A percentile compares a stretch with the other conserved stretches of the same genome.
Conservation (phyloP, 1,140 invertebrate genomes). For the Drosophila cardini region DNA sequence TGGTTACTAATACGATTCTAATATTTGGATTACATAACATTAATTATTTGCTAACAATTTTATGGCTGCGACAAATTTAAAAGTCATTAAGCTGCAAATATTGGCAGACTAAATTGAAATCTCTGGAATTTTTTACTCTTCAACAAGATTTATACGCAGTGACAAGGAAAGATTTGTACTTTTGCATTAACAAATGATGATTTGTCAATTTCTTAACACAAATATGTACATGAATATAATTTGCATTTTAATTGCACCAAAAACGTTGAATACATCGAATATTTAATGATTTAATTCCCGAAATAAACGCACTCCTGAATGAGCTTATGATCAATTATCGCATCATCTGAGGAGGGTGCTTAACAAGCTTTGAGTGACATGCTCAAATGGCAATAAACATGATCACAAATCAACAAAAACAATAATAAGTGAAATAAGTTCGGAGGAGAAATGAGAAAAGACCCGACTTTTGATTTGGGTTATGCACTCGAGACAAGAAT, state of each 20-base stretch:
- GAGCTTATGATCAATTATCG: slow-evolving; percentile 20
- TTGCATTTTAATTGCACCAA: slow-evolving; percentile 21
- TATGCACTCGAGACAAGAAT: slow-evolving; percentile 23
- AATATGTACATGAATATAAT: slow-evolving; percentile 1
- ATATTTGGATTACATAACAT: no score
- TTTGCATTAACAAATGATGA: slow-evolving; percentile 24
- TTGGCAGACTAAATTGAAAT: no score
- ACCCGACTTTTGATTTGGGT: neutral
- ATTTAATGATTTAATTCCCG: neutral
- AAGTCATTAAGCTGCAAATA: no score
- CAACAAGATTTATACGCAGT: slow-evolving; percentile 13
- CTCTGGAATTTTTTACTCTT: slow-evolving; percentile 2
- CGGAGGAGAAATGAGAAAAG: neutral
- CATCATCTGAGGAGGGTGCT: slow-evolving; percentile 5
- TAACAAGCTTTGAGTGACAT: slow-evolving; percentile 2
- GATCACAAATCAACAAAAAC: neutral
- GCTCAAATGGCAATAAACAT: slow-evolving; percentile 5
- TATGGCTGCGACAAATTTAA: no score
- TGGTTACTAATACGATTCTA: no score
- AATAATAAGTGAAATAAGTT: slow-evolving; percentile 1
- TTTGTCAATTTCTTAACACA: slow-evolving; percentile 25
- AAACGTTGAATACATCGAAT: neutral
- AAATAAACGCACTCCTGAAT: slow-evolving; percentile 13
- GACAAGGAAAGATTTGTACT: slow-evolving; percentile 31
- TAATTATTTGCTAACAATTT: no score